Conservation (phyloP, 2,113 vertebrate species). For the Nettapus auritus region DNA sequence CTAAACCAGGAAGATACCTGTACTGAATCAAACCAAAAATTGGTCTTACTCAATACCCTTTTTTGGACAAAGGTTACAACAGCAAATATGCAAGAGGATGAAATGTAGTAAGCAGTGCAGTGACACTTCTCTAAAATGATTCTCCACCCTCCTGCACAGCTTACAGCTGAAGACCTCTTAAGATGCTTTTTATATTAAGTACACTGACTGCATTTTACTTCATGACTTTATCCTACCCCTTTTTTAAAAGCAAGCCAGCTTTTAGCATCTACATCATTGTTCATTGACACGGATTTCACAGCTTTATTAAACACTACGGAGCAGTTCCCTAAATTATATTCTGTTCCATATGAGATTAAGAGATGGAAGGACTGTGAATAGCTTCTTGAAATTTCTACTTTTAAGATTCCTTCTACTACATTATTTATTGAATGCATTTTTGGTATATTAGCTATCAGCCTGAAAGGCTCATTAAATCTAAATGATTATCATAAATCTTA, state of each 20-base stretch:
- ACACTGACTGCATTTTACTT: background rate
- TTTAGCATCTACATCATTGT: background rate
- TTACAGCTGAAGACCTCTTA: background rate
- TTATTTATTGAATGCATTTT: background rate
- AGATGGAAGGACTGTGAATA: background rate
- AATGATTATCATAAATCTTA: background rate
- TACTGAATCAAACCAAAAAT: background rate
- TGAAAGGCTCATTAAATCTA: background rate
- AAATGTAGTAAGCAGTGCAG: background rate
- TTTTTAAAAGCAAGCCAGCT: background rate
- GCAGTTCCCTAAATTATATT: fast-evolving
- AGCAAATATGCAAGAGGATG: background rate
- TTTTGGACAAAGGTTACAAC: background rate
- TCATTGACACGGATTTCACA: background rate
- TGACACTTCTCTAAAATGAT: background rate
- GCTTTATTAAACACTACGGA: background rate
- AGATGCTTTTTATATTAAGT: background rate
- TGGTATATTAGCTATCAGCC: background rate
- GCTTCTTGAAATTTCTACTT: background rate
- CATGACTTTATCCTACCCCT: background rate
- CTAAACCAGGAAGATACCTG: background rate
- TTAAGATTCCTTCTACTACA: background rate
- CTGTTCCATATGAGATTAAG: background rate
- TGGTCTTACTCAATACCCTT: background rate
- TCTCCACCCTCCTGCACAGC: background rate